These are phyloP conservation scores for Brachionus koreanus DNA, from an alignment of 1,140 invertebrate genomes.

Conservation along the genomic window DNA sequence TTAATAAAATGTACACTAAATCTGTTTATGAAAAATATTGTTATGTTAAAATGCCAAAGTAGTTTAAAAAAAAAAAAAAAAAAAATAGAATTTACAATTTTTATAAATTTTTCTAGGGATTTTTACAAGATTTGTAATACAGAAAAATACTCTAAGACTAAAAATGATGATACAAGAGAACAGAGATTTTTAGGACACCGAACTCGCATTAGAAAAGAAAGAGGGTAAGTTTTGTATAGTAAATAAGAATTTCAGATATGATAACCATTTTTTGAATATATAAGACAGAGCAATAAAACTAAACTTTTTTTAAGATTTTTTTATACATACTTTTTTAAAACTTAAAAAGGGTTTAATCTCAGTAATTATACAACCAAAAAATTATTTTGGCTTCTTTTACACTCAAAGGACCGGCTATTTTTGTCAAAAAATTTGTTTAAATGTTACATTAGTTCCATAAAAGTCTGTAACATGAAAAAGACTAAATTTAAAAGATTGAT, in stretches of 20 bases:
- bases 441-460: too few species aligned
- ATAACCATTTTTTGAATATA: neutral
- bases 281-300: neutral
- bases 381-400: too few species aligned
- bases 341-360: too few species aligned
- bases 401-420: too few species aligned
- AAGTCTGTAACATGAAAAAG: too few species aligned
- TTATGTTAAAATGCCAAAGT: neutral
- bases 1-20: constrained; percentile 15
- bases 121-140: neutral
- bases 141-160: neutral
- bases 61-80: neutral
- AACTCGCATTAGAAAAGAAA: neutral
- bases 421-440: too few species aligned
- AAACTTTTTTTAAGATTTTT: neutral
- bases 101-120: neutral
- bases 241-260: neutral
- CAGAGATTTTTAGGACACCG: neutral
- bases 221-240: neutral
- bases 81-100: neutral
- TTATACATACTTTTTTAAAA: too few species aligned
- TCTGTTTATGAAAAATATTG: neutral
- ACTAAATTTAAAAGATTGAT: too few species aligned
- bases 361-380: too few species aligned
- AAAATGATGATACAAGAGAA: neutral